phyloP scores from a whole-genome alignment of 2,888 invertebrate species.

The Cephus pulcher region DNA sequence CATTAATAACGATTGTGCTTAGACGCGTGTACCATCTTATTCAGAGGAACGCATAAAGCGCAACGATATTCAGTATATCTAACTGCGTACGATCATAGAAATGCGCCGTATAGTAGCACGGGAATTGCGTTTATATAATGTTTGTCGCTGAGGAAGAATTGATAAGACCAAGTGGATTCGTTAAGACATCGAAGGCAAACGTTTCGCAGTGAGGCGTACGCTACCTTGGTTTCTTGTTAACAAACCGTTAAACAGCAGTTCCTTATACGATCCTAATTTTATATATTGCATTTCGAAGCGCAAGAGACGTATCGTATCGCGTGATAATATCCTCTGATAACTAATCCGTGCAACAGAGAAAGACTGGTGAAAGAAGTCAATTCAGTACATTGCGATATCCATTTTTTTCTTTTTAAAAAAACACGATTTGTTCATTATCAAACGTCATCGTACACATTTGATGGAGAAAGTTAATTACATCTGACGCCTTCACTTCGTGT shows the following conservation, averaged over 20 bases:
- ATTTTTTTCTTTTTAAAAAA: too few species aligned
- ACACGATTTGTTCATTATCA: too few species aligned
- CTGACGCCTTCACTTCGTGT: too few species aligned
- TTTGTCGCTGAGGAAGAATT: not conserved
- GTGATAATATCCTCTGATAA: not conserved
- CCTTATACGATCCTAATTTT: not conserved
- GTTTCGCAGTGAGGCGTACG: not conserved
- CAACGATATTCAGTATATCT: not conserved
- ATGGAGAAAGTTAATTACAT: too few species aligned
- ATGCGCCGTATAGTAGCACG: not conserved
- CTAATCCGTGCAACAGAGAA: not conserved
- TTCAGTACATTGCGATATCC: too few species aligned
- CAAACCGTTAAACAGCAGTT: not conserved
- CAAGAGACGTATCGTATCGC: not conserved
- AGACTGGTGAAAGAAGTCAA: too few species aligned
- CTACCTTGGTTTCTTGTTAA: not conserved
- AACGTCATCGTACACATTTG: too few species aligned
- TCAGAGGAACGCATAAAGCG: not conserved
- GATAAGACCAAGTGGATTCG: not conserved
- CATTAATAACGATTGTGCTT: not conserved
- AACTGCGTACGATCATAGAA: not conserved
- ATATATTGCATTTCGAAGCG: not conserved
- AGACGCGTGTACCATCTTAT: not conserved
- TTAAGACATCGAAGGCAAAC: not conserved
- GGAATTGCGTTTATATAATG: not conserved